phyloP scores from a whole-genome alignment of 1,140 invertebrate species.

The Grapholita molesta region DNA sequence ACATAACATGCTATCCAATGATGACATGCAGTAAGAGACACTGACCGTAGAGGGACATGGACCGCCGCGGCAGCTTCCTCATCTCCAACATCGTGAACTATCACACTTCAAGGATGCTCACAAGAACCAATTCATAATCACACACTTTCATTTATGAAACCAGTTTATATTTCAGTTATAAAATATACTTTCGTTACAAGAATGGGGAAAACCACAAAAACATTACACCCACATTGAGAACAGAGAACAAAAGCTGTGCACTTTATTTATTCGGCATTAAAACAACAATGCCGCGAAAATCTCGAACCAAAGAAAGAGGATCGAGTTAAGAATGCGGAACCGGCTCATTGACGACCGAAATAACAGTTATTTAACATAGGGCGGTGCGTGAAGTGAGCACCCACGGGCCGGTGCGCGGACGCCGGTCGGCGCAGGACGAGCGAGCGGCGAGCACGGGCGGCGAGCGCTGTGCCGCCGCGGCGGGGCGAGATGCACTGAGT shows the following conservation, averaged over 20 bases:
- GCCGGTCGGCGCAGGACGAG: conserved; percentile 29
- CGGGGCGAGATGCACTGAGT: conserved; percentile 75
- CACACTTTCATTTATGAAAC: conserved; percentile 62
- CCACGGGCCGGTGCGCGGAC: conserved; percentile 29
- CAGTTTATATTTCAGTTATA: conserved; percentile 54
- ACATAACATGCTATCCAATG: background rate
- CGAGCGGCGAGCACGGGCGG: conserved; percentile 45
- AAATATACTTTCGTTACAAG: conserved; percentile 60
- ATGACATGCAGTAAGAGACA: background rate
- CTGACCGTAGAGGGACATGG: conserved; percentile 61
- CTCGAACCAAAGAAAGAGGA: conserved; percentile 44
- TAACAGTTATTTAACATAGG: conserved; percentile 72
- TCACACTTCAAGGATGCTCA: conserved; percentile 42
- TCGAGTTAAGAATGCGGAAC: conserved; percentile 67
- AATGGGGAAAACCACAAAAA: conserved; percentile 42
- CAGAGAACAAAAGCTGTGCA: conserved; percentile 35
- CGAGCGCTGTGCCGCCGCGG: conserved; percentile 70
- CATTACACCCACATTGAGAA: conserved; percentile 40
- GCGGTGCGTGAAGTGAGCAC: conserved; percentile 57
- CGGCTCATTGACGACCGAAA: conserved; percentile 70
- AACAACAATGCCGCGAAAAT: conserved; percentile 36
- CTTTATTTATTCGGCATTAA: conserved; percentile 32
- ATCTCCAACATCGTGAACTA: conserved; percentile 64
- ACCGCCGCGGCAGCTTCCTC: conserved; percentile 61
- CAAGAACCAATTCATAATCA: conserved; percentile 61